These are phyloP conservation scores for Microplitis deprimator DNA, from an alignment of 2,888 invertebrate species.

Conservation along the genomic window DNA sequence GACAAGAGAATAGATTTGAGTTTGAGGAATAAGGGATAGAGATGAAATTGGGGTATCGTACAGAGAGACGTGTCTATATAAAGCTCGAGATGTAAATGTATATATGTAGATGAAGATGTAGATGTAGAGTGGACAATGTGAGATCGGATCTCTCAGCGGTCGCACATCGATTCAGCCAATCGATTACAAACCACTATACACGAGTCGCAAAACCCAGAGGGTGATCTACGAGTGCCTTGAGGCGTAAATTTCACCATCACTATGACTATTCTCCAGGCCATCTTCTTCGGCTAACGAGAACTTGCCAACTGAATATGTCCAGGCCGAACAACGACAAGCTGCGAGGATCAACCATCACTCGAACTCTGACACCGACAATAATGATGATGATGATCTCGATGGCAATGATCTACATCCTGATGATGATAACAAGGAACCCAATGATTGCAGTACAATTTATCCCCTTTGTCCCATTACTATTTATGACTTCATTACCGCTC, in stretches of 20 bases:
- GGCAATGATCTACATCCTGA: neutral
- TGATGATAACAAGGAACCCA: conserved; percentile 7
- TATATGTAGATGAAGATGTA: neutral
- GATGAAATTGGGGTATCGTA: conserved; percentile 3
- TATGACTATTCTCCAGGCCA: conserved; percentile 57
- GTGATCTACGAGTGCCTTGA: conserved; percentile 17
- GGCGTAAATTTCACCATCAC: conserved; percentile 34
- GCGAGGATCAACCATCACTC: neutral
- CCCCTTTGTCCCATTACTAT: conserved; percentile 59
- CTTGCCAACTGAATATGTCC: conserved; percentile 54
- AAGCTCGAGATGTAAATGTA: too few relatives aligned
- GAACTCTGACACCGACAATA: neutral
- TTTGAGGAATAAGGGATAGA: neutral
- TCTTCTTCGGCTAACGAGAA: conserved; percentile 58
- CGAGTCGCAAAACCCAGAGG: neutral
- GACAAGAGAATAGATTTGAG: conserved; percentile 18
- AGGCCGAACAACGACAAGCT: conserved; percentile 51
- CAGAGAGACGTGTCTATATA: neutral
- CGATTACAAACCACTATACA: conserved; percentile 26
- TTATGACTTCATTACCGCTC: conserved; percentile 60
- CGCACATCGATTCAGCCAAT: conserved; percentile 30
- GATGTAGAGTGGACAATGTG: neutral
- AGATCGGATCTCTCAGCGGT: neutral
- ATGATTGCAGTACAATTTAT: conserved; percentile 57
- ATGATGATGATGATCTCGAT: neutral